Percentiles rank a stretch among this genome's conserved stretches.
Evolutionary conservation across 2,113 vertebrate species (phyloP).

Genomic region (Rutilus rutilus): DNA sequence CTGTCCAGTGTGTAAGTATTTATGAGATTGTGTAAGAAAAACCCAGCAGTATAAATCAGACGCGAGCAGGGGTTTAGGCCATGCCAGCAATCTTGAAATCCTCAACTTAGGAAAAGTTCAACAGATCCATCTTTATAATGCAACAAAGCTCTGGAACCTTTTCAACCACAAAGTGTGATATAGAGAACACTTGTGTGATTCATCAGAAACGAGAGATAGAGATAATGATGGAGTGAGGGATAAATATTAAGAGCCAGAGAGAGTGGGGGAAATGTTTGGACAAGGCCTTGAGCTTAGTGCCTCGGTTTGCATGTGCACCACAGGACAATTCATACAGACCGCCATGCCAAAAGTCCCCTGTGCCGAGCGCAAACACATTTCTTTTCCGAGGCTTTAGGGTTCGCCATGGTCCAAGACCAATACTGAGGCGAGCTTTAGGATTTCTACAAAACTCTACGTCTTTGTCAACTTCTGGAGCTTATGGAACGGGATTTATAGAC

Average conservation of each 20-base stretch:
- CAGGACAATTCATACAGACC: slow-evolving; percentile 39
- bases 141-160: slow-evolving; percentile 45
- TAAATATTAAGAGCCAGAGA: slow-evolving; percentile 14
- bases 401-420: slow-evolving; percentile 32
- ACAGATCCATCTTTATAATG: slow-evolving; percentile 39
- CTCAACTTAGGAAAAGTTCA: slow-evolving; percentile 45
- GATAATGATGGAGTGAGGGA: slow-evolving; percentile 32
- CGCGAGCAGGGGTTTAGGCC: background rate
- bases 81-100: slow-evolving; percentile 12
- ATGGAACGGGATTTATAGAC: background rate
- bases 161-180: slow-evolving; percentile 26
- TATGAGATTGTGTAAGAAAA: slow-evolving; percentile 48
- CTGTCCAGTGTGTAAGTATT: slow-evolving; percentile 18
- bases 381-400: slow-evolving; percentile 15
- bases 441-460: slow-evolving; percentile 23
- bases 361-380: slow-evolving; percentile 20
- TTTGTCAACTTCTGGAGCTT: slow-evolving; percentile 26
- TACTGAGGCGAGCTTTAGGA: slow-evolving; percentile 17
- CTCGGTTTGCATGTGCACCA: slow-evolving; percentile 38
- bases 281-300: slow-evolving; percentile 35
- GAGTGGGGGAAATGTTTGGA: slow-evolving; percentile 37
- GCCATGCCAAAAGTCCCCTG: slow-evolving; percentile 34
- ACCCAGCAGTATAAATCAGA: slow-evolving; percentile 36
- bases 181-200: slow-evolving; percentile 31
- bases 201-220: slow-evolving; percentile 31